phyloP scores from a whole-genome alignment of 1,140 invertebrate species.

The Leucophenga varia region DNA sequence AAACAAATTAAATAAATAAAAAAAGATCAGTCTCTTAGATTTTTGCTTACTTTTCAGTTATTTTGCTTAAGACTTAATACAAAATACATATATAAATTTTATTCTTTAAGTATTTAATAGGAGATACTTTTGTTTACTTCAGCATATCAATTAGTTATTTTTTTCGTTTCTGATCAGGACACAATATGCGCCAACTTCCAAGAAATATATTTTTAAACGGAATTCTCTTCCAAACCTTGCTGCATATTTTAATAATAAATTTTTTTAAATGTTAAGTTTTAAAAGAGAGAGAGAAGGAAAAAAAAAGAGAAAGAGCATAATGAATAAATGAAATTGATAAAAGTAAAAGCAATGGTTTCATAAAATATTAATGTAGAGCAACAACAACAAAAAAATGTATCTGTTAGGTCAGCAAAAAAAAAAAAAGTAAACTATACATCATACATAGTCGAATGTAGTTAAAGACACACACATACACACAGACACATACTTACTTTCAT shows the following conservation, averaged over 20 bases:
- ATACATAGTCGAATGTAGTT: not conserved
- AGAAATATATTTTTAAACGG: conserved; percentile 36
- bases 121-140: no score
- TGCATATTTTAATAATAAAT: conserved; percentile 21
- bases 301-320: not conserved
- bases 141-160: no score
- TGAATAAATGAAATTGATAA: no score
- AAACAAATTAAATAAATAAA: no score
- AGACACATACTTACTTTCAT: conserved; percentile 46
- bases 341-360: no score
- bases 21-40: not conserved
- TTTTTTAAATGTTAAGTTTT: not conserved
- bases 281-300: not conserved
- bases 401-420: not conserved
- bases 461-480: not conserved
- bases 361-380: no score
- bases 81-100: conserved; percentile 2
- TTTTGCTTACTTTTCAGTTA: not conserved
- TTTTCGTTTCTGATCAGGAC: no score
- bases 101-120: no score
- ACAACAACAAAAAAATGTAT: no score
- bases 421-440: not conserved
- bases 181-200: no score
- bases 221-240: conserved; percentile 50
- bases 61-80: conserved; percentile 3